Evolutionary conservation across 2,113 vertebrate species (phyloP).

Genomic region (Blennius ocellaris): DNA sequence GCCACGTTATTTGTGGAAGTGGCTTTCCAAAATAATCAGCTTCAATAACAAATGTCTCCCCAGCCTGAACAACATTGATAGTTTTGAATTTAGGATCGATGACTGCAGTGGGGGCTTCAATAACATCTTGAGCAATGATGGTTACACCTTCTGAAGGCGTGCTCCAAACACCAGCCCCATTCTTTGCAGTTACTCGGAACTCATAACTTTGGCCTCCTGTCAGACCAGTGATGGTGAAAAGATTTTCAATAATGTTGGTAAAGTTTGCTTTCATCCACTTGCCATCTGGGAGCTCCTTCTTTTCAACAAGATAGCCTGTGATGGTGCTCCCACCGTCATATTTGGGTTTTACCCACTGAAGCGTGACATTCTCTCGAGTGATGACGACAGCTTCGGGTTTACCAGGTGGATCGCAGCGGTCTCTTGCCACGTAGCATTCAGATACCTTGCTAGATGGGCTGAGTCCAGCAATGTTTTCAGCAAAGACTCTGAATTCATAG

Average conservation of each 20-base stretch:
- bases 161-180: slow-evolving; percentile 93
- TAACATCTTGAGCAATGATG: slow-evolving; percentile 95
- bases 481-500: slow-evolving; percentile 96
- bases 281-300: slow-evolving; percentile 93
- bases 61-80: slow-evolving; percentile 88
- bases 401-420: slow-evolving; percentile 94
- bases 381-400: slow-evolving; percentile 94
- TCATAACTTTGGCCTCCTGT: slow-evolving; percentile 92
- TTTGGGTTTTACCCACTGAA: slow-evolving; percentile 94
- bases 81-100: slow-evolving; percentile 95
- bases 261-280: slow-evolving; percentile 99
- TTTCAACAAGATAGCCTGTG: slow-evolving; percentile 95
- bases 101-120: slow-evolving; percentile 91
- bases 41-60: slow-evolving; percentile 93
- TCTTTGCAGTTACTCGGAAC: slow-evolving; percentile 97
- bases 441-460: slow-evolving; percentile 93
- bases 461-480: slow-evolving; percentile 95
- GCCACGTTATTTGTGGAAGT: slow-evolving; percentile 90
- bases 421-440: slow-evolving; percentile 91
- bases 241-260: slow-evolving; percentile 92
- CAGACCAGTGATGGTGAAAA: slow-evolving; percentile 92
- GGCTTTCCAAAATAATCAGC: slow-evolving; percentile 96
- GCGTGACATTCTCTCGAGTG: slow-evolving; percentile 91
- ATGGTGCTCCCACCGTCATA: slow-evolving; percentile 96
- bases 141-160: slow-evolving; percentile 91